phyloP scores from a whole-genome alignment of 2,797 vertebrate genomes.

The Cossypha heuglini region DNA sequence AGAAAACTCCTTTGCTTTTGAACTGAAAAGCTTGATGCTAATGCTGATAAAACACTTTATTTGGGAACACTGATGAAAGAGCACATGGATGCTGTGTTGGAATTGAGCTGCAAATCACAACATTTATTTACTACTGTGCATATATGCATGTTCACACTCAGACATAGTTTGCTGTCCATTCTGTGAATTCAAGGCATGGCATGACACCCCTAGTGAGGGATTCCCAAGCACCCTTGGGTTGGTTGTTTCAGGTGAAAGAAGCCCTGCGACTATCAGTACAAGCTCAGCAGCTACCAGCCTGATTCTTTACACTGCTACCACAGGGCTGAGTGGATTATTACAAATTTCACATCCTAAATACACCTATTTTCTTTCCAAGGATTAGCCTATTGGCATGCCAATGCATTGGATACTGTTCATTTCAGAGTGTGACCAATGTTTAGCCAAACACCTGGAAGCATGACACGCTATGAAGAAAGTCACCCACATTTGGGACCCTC shows the following conservation, averaged over 20 bases:
- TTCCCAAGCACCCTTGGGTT: accelerated
- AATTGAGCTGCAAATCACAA: not conserved
- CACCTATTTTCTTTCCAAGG: not conserved
- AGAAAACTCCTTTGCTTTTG: not conserved
- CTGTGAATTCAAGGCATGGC: not conserved
- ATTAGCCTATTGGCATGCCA: not conserved
- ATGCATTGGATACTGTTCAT: not conserved
- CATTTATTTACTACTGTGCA: not conserved
- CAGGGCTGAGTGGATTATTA: not conserved
- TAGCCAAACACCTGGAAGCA: not conserved
- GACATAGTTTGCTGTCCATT: not conserved
- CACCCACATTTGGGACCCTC: not conserved
- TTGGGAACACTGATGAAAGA: not conserved
- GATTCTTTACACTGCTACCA: not conserved
- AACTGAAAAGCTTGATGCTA: not conserved
- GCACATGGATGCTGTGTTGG: not conserved
- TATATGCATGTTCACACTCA: not conserved
- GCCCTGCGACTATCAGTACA: not conserved
- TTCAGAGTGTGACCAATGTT: not conserved
- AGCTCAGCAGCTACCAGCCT: not conserved
- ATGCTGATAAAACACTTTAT: not conserved
- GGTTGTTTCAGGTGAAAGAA: not conserved
- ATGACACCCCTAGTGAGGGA: not conserved
- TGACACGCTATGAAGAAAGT: not conserved
- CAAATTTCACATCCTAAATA: not conserved